Evolutionary conservation across 64 coral and sea anemone genomes (phyloP), one percentile per base, ranked within the genome.

Genomic region (Montipora efflorescens): DNA sequence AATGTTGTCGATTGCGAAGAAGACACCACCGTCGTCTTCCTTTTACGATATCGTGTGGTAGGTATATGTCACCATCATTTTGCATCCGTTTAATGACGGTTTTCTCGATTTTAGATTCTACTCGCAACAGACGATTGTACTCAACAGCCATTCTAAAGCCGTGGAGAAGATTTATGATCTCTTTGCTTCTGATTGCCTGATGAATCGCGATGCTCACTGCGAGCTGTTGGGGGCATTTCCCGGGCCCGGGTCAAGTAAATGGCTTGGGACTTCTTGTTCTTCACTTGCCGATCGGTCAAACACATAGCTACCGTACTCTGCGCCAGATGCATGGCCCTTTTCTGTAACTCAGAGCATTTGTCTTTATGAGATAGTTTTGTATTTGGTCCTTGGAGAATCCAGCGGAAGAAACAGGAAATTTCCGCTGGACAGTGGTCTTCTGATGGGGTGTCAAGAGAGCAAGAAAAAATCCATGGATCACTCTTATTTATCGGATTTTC

Each of bases 121-220:
- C 47, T 79, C 92, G 28, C 14, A 93, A 22, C 7, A 94, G 8
- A n/a, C 86, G 79, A 28, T 94, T 88, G 20, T 94, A 94, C 14
- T 80, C 84, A 51, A 94, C 76, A 3, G 84, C 80, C 92, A 94
- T 94, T 76, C 84, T 74, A 48, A 94, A 88, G 1, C 84, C 92
- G 79, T 81, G 92, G 1, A 94, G 85, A 76, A 94, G 67, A 19
- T 58, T 88, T 36, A 93, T 59, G 28, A 93, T 23, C 52, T 79
- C 28, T 44, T 93, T 93, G 82, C 57, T 93, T 79, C 91, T 87
- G 3, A 93, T 61, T 19, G 73, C 82, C 46, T 93, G 83, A n/a
- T 79, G 82, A 50, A 93, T 47, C 48, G 91, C 74, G 7, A 93
- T 22, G 9, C 83, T 74, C 76, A 87, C 21, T 43, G 82, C 91